Evolutionary conservation across 2,113 vertebrate genomes (phyloP), one percentile per base, ranked within the genome.

Genomic region (Reinhardtius hippoglossoides): DNA sequence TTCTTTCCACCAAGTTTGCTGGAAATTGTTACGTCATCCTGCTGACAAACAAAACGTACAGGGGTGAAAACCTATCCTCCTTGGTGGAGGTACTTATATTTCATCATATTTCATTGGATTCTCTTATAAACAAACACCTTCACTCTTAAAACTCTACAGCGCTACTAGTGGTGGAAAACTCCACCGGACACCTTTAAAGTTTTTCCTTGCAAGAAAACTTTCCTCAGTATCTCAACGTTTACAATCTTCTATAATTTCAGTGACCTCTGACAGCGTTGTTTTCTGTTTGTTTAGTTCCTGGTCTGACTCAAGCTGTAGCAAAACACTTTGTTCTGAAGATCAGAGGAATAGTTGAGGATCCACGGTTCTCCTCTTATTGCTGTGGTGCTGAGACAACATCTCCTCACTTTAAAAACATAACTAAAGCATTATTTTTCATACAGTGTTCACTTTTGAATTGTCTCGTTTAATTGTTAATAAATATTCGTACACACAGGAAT

Each of bases 381-480:
- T 76, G 52, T 80, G 42, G 35, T 92, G 93, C 90, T 87, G 90
- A 93, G 94, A 94, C 93, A 95, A 95, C 94, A 94, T 95, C 94
- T 93, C 92, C 94, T 92, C 50, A 63, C 40, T 67, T 68, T 94
- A 93, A 94, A 93, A 67, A 59, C 44, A 46, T 42, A 75, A 64
- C 26, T 68, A 59, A 48, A 63, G 40, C 67, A 95, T 95, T 96
- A 95, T 95, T 95, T 95, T 68, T 95, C 16, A 93, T 96, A 96
- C 92, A 90, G 94, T 94, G 95, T 94, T 92, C 90, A 92, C 57
- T 93, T 70, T 82, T 67, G 68, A 62, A 37, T 24, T 95, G 95
- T 95, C 94, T 94, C 93, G 95, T 93, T 90, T 94, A 94, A 95
- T 94, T 80, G 42, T 63, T 42, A 86, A 82, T 96, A 88, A 95